phyloP scores from a whole-genome alignment of 1,140 invertebrate genomes.

The Drosophila ananassae region DNA sequence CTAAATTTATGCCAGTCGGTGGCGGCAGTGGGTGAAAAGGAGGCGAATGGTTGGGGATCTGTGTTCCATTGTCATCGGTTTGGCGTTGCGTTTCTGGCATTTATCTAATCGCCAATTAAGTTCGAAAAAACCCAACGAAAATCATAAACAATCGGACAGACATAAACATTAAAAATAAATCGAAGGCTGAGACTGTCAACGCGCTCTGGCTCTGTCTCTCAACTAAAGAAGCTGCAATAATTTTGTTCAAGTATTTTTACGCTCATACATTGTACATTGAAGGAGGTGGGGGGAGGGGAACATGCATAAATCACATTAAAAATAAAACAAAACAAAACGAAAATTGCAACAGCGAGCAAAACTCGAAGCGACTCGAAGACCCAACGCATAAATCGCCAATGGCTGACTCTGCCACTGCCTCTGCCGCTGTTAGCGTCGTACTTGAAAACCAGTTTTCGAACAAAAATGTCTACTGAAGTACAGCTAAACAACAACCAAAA shows the following conservation, averaged over 20 bases:
- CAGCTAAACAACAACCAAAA: slow-evolving; percentile 61
- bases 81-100: slow-evolving; percentile 48
- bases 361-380: slow-evolving; percentile 41
- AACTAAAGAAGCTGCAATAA: slow-evolving; percentile 77
- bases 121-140: slow-evolving; percentile 61
- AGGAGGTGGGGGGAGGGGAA: slow-evolving; percentile 40
- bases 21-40: neutral
- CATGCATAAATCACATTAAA: slow-evolving; percentile 80
- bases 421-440: slow-evolving; percentile 53
- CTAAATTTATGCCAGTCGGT: slow-evolving; percentile 70
- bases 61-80: slow-evolving; percentile 37
- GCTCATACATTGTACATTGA: slow-evolving; percentile 19
- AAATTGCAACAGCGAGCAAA: slow-evolving; percentile 74
- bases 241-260: slow-evolving; percentile 75
- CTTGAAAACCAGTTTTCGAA: slow-evolving; percentile 77
- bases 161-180: slow-evolving; percentile 83
- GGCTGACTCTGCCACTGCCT: slow-evolving; percentile 5
- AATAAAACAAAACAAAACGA: slow-evolving; percentile 79
- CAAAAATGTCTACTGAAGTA: slow-evolving; percentile 72
- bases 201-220: slow-evolving; percentile 13
- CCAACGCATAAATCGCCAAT: slow-evolving; percentile 75
- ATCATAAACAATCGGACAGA: slow-evolving; percentile 79
- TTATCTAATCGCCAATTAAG: slow-evolving; percentile 80
- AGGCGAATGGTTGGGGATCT: slow-evolving; percentile 11
- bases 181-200: slow-evolving; percentile 75